Evolutionary conservation across 2,797 vertebrate species (phyloP).

Genomic region (Ciconia nigra): DNA sequence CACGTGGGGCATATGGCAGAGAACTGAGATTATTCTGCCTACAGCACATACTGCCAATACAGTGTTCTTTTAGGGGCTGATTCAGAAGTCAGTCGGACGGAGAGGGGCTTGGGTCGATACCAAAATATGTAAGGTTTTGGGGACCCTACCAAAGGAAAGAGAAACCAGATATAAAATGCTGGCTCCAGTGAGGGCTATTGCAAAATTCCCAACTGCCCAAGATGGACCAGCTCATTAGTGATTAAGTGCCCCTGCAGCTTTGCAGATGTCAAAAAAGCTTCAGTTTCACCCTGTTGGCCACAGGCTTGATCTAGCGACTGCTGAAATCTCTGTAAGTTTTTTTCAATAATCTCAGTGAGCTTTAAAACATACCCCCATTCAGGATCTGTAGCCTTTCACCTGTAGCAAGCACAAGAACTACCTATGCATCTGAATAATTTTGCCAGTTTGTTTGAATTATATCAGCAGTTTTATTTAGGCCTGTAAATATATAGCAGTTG

Average conservation of each 20-base stretch:
- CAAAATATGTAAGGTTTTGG: neutral
- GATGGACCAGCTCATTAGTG: neutral
- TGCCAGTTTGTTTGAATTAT: neutral
- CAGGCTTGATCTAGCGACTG: neutral
- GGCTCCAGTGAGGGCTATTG: neutral
- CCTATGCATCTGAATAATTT: neutral
- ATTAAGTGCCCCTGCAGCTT: neutral
- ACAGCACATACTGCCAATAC: neutral
- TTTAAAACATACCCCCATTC: neutral
- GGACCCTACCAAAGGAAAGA: neutral
- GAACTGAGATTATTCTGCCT: neutral
- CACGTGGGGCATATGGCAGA: constrained; percentile 7
- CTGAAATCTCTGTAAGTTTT: neutral
- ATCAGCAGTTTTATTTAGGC: neutral
- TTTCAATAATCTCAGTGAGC: neutral
- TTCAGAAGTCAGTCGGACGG: neutral
- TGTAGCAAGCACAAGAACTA: neutral
- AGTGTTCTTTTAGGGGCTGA: neutral
- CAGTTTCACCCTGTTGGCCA: neutral
- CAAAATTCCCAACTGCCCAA: neutral
- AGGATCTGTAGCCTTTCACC: neutral
- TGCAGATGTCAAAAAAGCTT: neutral
- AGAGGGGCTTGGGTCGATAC: neutral
- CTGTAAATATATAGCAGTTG: neutral
- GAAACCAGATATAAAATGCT: neutral